Evolutionary conservation across 2,113 vertebrate genomes (phyloP).

Genomic region (Albula glossodonta): DNA sequence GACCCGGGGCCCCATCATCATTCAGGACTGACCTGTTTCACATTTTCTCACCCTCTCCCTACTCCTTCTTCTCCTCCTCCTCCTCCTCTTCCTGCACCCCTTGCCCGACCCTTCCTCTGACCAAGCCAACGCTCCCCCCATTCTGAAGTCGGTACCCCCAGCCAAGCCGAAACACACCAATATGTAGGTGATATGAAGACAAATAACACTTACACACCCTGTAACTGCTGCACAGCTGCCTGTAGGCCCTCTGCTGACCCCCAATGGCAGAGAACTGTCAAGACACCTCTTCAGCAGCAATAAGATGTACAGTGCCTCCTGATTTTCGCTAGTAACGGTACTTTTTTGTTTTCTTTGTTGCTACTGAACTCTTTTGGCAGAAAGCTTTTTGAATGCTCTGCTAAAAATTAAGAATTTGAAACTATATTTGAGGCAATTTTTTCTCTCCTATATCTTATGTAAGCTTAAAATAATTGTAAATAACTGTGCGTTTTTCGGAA

Average conservation of each 20-base stretch:
- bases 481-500: constrained; percentile 23
- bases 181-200: not conserved
- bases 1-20: constrained; percentile 76
- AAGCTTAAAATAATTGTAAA: constrained; percentile 18
- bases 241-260: not conserved
- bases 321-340: not conserved
- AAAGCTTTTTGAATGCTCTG: not conserved
- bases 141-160: not conserved
- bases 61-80: not conserved
- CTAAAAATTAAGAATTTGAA: not conserved
- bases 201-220: not conserved
- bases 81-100: not conserved
- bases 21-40: constrained; percentile 68
- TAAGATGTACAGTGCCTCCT: constrained; percentile 19
- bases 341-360: not conserved
- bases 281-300: constrained; percentile 1
- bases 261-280: constrained; percentile 4
- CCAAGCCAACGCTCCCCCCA: not conserved
- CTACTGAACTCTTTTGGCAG: not conserved
- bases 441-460: not conserved
- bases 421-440: not conserved
- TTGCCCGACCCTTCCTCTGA: not conserved
- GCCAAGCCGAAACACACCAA: not conserved
- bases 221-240: not conserved
- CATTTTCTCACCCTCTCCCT: not conserved